Conservation (phyloP, 2,113 vertebrate species). For the Alaudala cheleensis region DNA sequence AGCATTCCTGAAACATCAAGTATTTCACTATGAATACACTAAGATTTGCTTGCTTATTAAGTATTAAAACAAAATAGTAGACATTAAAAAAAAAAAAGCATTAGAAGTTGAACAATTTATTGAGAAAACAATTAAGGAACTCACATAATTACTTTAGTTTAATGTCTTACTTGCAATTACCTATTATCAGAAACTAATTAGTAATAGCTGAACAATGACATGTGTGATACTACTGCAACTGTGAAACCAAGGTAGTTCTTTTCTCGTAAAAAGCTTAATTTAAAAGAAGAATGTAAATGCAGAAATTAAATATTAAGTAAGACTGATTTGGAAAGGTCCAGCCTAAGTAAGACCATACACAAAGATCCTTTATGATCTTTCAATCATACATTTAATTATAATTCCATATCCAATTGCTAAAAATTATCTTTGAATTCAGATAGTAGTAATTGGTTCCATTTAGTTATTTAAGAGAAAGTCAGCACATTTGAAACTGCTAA, state of each 20-base stretch:
- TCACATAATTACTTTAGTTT: not conserved
- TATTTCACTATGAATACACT: not conserved
- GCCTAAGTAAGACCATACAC: not conserved
- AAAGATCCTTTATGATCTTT: not conserved
- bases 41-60: not conserved
- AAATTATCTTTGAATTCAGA: not conserved
- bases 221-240: not conserved
- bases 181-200: not conserved
- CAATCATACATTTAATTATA: not conserved
- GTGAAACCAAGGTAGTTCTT: not conserved
- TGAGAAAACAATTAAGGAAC: not conserved
- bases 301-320: not conserved
- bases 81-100: not conserved
- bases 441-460: not conserved
- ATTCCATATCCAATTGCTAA: not conserved
- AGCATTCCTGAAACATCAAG: constrained; percentile 81
- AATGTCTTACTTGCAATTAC: not conserved
- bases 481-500: not conserved
- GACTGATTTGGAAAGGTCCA: not conserved
- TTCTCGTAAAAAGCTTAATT: not conserved
- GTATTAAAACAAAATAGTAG: not conserved
- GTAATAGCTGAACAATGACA: not conserved
- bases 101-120: not conserved
- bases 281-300: not conserved
- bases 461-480: not conserved